These are phyloP conservation scores for Orientallactaga sibirica DNA, from an alignment of 2,797 vertebrate species.

Conservation along the genomic window DNA sequence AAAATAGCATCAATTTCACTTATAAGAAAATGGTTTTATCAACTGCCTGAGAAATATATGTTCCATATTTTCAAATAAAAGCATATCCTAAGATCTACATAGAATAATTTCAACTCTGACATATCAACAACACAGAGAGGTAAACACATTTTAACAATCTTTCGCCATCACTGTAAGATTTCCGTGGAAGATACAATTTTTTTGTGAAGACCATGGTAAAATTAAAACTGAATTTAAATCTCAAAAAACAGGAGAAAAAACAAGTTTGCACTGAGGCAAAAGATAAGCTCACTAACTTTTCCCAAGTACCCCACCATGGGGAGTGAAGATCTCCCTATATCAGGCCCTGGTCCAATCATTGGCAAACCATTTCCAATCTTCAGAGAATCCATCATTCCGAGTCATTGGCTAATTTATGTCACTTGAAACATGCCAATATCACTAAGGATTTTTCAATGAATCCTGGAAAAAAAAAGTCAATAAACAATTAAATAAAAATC, in stretches of 20 bases:
- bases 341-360: slow-evolving; percentile 96
- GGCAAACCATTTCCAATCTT: slow-evolving; percentile 94
- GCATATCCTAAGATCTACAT: slow-evolving; percentile 50
- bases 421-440: slow-evolving; percentile 91
- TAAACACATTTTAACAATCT: slow-evolving; percentile 88
- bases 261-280: slow-evolving; percentile 95
- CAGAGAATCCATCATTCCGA: slow-evolving; percentile 90
- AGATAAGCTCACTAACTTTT: slow-evolving; percentile 99
- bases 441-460: slow-evolving; percentile 90
- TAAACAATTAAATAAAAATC: slow-evolving; percentile 88
- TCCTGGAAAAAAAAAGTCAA: slow-evolving; percentile 92
- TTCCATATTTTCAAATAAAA: slow-evolving; percentile 73
- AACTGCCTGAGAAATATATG: slow-evolving; percentile 61
- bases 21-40: slow-evolving; percentile 70
- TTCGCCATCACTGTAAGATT: slow-evolving; percentile 97
- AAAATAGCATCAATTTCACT: slow-evolving; percentile 74
- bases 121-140: slow-evolving; percentile 75
- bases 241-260: slow-evolving; percentile 83
- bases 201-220: slow-evolving; percentile 67
- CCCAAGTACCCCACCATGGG: slow-evolving; percentile 98
- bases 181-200: slow-evolving; percentile 89
- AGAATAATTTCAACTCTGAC: slow-evolving; percentile 65
- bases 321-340: slow-evolving; percentile 95
- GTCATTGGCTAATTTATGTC: slow-evolving; percentile 94
- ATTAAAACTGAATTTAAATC: slow-evolving; percentile 86